Evolutionary conservation across 2,113 vertebrate species (phyloP), one percentile per base, ranked within the genome.

Genomic region (Amphiprion percula): DNA sequence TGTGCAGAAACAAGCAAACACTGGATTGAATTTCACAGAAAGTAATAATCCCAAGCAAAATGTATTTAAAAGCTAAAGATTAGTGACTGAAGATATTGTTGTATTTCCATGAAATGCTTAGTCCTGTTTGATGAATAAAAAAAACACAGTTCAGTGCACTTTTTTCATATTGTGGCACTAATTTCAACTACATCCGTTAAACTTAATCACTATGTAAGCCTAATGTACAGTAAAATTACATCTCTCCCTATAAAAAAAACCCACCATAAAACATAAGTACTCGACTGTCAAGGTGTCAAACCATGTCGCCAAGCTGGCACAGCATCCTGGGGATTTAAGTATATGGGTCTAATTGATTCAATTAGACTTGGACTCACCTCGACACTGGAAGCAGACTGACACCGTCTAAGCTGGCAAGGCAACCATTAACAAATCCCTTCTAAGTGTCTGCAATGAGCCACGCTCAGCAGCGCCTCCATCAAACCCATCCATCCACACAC

Each of bases 321-420:
- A 82, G 79, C 69, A 74, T 52, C 64, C 37, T n/a, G 49, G 60
- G 54, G 71, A 81, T 72, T 77, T 61, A 75, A 83, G 77, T 62
- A 72, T 82, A 61, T 44, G 23, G 72, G 28, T 33, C 65, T 72
- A 79, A 93, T 80, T 89, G 81, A 91, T 85, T 85, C 62, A 85
- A 86, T 92, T 90, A 87, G 55, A 85, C 86, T 80, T 62, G 62
- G 79, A 79, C 74, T 88, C 82, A 55, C 77, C 19, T 91, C 56
- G 75, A 81, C 23, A 59, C 65, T 21, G 69, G 71, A 49, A 83
- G 75, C 52, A 19, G 68, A 19, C 47, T 4, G 5, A 77, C 61
- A 67, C 63, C 1, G 85, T 47, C 76, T 80, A 64, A 84, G 76
- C 74, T 12, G 65, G 59, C 24, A n/a, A 59, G 41, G 69, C 75